These are phyloP conservation scores for Neofelis nebulosa DNA, from an alignment of 2,113 vertebrate genomes.

Conservation along the genomic window DNA sequence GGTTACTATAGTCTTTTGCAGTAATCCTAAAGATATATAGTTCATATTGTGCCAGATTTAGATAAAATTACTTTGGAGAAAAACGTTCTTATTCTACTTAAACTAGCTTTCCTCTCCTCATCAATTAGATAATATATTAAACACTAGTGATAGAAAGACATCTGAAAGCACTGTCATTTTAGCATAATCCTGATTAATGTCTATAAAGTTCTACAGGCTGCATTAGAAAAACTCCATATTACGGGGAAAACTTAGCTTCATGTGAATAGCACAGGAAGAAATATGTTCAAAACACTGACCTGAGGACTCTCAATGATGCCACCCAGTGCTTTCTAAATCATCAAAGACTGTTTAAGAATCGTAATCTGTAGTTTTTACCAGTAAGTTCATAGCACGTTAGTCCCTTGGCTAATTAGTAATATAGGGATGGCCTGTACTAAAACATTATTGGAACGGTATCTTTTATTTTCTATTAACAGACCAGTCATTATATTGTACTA, in stretches of 20 bases:
- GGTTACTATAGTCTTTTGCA: conserved; percentile 48
- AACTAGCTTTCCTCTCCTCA: conserved; percentile 32
- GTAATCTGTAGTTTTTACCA: neutral
- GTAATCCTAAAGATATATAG: conserved; percentile 56
- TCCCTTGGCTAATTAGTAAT: neutral
- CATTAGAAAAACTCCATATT: neutral
- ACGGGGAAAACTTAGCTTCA: neutral
- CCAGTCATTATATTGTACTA: neutral
- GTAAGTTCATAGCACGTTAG: neutral
- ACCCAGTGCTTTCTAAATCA: neutral
- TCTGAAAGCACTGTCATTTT: conserved; percentile 21
- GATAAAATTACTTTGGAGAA: conserved; percentile 1
- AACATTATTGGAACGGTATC: neutral
- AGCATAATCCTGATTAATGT: conserved; percentile 35
- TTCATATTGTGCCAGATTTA: conserved; percentile 44
- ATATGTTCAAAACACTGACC: neutral
- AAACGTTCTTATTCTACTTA: neutral
- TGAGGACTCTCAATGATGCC: neutral
- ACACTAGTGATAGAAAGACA: neutral
- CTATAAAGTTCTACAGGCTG: neutral
- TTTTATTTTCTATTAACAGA: neutral
- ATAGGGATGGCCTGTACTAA: neutral
- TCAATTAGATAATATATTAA: conserved; percentile 44
- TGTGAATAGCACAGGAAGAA: neutral
- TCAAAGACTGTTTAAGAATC: neutral